Base-by-base conservation (phyloP, 1,140 invertebrate species). In the Mylabris phalerata region DNA sequence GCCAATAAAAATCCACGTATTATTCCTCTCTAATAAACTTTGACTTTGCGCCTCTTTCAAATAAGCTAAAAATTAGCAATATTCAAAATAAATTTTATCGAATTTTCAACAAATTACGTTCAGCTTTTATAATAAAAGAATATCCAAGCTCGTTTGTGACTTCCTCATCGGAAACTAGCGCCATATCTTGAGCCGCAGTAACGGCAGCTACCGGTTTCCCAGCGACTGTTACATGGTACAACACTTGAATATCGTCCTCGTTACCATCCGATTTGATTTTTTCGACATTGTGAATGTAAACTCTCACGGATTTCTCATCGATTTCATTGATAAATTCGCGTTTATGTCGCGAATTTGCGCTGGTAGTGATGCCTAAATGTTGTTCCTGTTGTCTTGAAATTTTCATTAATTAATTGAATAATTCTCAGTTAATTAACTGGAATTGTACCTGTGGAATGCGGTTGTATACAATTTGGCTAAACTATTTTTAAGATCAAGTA, bases 101-200 rank as follows among this genome's bases (percentile, higher is more conserved):
- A 39, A 24, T 50, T 47, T 24, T 44, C 39, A 32, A 51, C 1
- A 50, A 73, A 82, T 84, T 78, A 92, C 89, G 89, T 78, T 90
- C 86, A 49, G 89, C 88, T 75, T 90, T 90, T 57, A 88, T 86
- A 10, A 87, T 81, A n/a, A 90, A 82, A 0, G 86, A 84, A 62
- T 65, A 73, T 5, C 87, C 88, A 27, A 91, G 75, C 57, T 87
- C 84, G n/a, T 79, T 75, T 0, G 81, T 80, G 1, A 89, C 88
- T 72, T 92, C 89, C 7, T 81, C 81, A 40, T 88, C 83, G 0
- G 83, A 81, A 3, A 92, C 80, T 4, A 90, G 74, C 42, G 80
- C 76, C 88, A 92, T 91, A 64, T 91, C 89, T 50, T 82, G 81
- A 3, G 88, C 86, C 0, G 89, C 89, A 0, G 85, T 87, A 7